Percentiles rank a stretch among this genome's conserved stretches.
These are phyloP conservation scores for Anhinga anhinga DNA, from an alignment of 2,113 vertebrate genomes.

Conservation along the genomic window DNA sequence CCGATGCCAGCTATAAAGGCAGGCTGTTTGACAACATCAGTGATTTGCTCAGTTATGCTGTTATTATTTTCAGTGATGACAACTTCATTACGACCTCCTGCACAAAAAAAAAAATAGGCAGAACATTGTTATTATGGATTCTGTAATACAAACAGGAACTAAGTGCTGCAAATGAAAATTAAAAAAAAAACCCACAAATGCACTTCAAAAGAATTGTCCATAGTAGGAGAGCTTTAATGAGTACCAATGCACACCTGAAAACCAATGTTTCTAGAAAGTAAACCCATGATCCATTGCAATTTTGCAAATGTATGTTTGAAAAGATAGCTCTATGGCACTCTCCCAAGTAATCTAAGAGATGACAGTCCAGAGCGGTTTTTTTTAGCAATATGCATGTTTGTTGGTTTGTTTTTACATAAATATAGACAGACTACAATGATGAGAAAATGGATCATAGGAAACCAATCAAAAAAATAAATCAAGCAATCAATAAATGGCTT, in stretches of 20 bases:
- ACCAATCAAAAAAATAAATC: neutral
- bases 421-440: neutral
- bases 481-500: neutral
- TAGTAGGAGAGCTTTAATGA: neutral
- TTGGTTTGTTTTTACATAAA: neutral
- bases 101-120: neutral
- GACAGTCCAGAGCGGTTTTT: neutral
- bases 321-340: neutral
- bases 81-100: conserved; percentile 85
- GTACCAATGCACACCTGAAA: neutral
- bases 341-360: neutral
- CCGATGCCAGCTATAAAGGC: conserved; percentile 98
- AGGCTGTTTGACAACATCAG: conserved; percentile 98
- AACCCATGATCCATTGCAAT: neutral
- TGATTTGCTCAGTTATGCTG: conserved; percentile 99
- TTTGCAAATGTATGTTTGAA: neutral
- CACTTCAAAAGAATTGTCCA: neutral
- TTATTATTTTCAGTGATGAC: conserved; percentile 96
- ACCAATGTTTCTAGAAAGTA: neutral
- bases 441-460: neutral
- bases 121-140: neutral
- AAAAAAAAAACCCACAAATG: neutral
- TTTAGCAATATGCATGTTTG: neutral
- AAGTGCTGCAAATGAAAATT: neutral
- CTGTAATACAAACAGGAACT: neutral